Conservation (phyloP, 2,888 invertebrate species). For the Vannuccia rotundouncinata region DNA sequence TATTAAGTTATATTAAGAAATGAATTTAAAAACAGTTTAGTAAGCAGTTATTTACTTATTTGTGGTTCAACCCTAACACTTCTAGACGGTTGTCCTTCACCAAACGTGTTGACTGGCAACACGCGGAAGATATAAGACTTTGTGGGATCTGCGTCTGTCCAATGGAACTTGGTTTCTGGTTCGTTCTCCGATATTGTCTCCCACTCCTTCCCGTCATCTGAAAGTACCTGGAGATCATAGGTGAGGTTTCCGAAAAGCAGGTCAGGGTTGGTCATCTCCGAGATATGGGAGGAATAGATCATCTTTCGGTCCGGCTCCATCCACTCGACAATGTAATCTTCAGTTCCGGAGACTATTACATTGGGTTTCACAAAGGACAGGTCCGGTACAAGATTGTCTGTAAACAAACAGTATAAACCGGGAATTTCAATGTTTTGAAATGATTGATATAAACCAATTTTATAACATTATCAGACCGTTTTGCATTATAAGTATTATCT, state of each 20-base stretch:
- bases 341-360: background rate
- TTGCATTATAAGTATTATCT: no score
- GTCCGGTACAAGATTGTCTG: constrained; percentile 34
- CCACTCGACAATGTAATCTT: constrained; percentile 35
- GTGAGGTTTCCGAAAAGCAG: background rate
- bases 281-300: constrained; percentile 18
- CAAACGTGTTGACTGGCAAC: constrained; percentile 33
- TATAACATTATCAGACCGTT: no score
- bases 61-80: constrained; percentile 32
- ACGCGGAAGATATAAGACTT: constrained; percentile 33
- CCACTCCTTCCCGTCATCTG: background rate
- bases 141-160: constrained; percentile 36
- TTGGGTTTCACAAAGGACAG: constrained; percentile 36
- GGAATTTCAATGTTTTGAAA: no score
- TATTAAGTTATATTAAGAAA: no score
- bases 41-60: no score
- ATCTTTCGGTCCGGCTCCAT: constrained; percentile 22
- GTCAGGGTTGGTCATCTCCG: constrained; percentile 14
- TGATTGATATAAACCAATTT: no score
- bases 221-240: constrained; percentile 30
- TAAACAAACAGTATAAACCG: background rate
- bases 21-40: no score
- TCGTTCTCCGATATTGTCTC: constrained; percentile 13
- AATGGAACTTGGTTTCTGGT: constrained; percentile 14
- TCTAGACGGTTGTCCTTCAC: constrained; percentile 34